Base-by-base conservation (phyloP, 1,140 invertebrate species). In the Sitodiplosis mosellana region DNA sequence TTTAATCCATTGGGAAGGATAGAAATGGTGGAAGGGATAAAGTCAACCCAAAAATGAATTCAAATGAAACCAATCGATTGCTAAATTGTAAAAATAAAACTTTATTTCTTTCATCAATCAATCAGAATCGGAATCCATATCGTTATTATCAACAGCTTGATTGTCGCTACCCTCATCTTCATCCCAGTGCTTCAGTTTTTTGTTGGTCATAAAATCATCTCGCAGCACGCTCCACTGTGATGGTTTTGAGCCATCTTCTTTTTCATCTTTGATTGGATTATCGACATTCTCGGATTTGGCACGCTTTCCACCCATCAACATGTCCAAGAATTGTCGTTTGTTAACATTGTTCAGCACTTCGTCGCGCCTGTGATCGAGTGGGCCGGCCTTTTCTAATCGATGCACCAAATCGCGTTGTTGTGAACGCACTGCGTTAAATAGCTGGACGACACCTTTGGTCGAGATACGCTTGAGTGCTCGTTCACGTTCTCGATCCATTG, bases 141-240 rank as follows among this genome's bases (percentile, higher is more conserved):
- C 5, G 41, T 43, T 43, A 12, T 12, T 21, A 18, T 18, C 20
- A 5, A n/a, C n/a, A n/a, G n/a, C 5, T 43, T 18, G n/a, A 43
- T 40, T 18, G 17, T 40, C 37, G 17, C 17, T 18, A 40, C 57
- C 54, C 12, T 38, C 49, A 41, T 64, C 63, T 12, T 66, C 60
- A 48, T 67, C 83, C 87, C 87, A 92, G 64, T 92, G 84, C 68
- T 89, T 90, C 67, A 89, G 73, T 65, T 83, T 84, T 19, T 84
- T 81, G 55, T 81, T 81, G 73, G 86, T 83, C 74, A 87, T 84
- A 59, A 86, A 92, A 62, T 90, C 84, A 57, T 89, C 84, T 47
- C 79, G 63, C 48, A 76, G 59, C 33, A 72, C 72, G 64, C 64
- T 72, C 74, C 74, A 76, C 51, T 59, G 69, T n/a, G 56, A 51